These are phyloP conservation scores for Sakesphorus luctuosus DNA, from an alignment of 2,113 vertebrate species.

Conservation along the genomic window DNA sequence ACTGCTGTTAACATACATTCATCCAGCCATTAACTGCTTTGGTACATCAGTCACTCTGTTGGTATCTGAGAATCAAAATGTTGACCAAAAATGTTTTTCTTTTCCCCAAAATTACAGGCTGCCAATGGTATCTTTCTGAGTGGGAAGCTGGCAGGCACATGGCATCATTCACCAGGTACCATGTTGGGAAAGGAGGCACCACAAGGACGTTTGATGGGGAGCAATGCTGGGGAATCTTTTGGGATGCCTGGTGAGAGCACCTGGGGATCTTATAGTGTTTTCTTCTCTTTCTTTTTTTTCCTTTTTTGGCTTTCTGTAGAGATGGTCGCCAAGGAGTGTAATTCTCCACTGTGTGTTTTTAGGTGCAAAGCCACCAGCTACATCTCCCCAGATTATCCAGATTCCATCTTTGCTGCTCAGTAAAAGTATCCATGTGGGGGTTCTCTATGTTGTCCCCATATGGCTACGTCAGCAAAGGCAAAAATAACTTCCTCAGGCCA, in stretches of 20 bases:
- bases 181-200: neutral
- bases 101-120: neutral
- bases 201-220: neutral
- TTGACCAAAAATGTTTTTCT: neutral
- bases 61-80: slow-evolving; percentile 38
- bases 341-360: neutral
- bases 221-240: fast-evolving
- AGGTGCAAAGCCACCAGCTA: neutral
- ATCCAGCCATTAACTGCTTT: slow-evolving; percentile 25
- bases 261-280: neutral
- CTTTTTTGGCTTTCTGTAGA: neutral
- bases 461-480: neutral
- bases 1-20: neutral
- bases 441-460: neutral
- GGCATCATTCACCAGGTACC: neutral
- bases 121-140: neutral
- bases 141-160: fast-evolving
- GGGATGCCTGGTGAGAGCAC: neutral
- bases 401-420: neutral
- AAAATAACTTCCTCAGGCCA: neutral
- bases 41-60: neutral
- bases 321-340: neutral
- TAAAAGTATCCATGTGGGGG: neutral
- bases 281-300: neutral
- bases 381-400: neutral